Conservation (phyloP, 2,888 invertebrate genomes). For the Drosophila cognata region DNA sequence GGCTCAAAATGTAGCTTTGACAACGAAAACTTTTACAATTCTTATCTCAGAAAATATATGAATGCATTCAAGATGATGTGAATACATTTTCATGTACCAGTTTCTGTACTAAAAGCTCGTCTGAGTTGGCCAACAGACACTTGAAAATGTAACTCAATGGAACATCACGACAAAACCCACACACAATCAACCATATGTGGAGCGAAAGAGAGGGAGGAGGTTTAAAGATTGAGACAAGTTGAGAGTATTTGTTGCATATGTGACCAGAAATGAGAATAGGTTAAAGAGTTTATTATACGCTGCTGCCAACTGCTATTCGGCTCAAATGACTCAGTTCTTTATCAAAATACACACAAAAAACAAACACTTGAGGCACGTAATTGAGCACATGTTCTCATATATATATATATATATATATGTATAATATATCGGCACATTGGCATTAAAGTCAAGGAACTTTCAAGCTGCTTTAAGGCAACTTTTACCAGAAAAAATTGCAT, state of each 20-base stretch:
- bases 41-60: conserved; percentile 38
- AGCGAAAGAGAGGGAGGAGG: conserved; percentile 1
- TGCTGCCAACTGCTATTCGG: conserved; percentile 22
- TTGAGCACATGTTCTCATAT: conserved; percentile 28
- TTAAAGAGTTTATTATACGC: conserved; percentile 26
- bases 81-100: conserved; percentile 5
- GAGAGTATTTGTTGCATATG: conserved; percentile 33
- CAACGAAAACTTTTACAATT: conserved; percentile 61
- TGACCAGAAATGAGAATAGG: conserved; percentile 48
- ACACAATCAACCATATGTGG: conserved; percentile 22
- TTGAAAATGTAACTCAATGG: conserved; percentile 36
- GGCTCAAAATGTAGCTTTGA: conserved; percentile 54
- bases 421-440: conserved; percentile 36
- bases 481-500: conserved; percentile 63
- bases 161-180: conserved; percentile 45
- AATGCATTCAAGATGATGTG: conserved; percentile 17
- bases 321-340: conserved; percentile 45
- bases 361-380: conserved; percentile 52
- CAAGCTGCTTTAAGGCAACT: conserved; percentile 67
- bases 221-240: conserved; percentile 8
- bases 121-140: conserved; percentile 16
- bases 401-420: conserved; percentile 13
- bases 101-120: conserved; percentile 2
- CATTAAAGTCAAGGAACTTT: conserved; percentile 71
- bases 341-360: neutral